These are phyloP conservation scores for Hemiprocne comata DNA, from an alignment of 2,113 vertebrate species.

Conservation along the genomic window DNA sequence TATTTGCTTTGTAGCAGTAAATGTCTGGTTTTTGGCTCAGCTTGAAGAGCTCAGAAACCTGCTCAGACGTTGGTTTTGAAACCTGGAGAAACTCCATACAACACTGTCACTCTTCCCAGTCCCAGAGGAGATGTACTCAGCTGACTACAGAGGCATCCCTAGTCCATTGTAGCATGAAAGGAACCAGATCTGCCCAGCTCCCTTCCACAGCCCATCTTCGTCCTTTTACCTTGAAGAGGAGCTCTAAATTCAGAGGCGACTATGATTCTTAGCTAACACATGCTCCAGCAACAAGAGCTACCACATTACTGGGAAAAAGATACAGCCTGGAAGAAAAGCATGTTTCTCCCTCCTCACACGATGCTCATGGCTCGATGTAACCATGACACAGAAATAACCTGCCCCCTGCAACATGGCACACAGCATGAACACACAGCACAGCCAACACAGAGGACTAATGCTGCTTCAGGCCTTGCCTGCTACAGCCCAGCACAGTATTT, in stretches of 20 bases:
- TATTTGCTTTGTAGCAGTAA: neutral
- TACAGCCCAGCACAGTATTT: rapidly evolving
- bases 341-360: neutral
- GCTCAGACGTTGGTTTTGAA: neutral
- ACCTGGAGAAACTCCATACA: neutral
- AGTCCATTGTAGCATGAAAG: neutral
- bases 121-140: neutral
- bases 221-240: neutral
- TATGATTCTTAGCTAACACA: neutral
- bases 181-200: neutral
- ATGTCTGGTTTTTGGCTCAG: neutral
- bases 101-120: rapidly evolving
- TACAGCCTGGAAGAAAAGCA: neutral
- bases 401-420: neutral
- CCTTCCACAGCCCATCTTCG: neutral
- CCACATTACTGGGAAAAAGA: neutral
- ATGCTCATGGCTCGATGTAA: neutral
- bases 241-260: neutral
- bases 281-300: neutral
- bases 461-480: neutral
- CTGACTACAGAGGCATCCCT: neutral
- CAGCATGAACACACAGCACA: neutral
- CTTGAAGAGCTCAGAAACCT: neutral
- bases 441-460: neutral
- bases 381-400: neutral